Conservation (phyloP, 2,113 vertebrate genomes). For the Brachyhypopomus gauderio region DNA sequence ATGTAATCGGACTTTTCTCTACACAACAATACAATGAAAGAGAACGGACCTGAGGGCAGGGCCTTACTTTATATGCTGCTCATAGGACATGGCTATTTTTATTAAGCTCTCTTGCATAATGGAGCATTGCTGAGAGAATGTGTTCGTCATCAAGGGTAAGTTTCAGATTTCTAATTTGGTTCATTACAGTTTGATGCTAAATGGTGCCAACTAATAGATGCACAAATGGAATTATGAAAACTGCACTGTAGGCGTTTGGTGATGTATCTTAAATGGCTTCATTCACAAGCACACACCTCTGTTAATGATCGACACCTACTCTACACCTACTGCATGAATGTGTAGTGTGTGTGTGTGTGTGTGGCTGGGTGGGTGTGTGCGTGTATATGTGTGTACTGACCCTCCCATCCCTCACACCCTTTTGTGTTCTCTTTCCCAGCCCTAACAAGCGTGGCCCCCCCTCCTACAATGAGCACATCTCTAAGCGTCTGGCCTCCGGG, state of each 20-base stretch:
- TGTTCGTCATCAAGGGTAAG: constrained; percentile 3
- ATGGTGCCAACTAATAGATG: background rate
- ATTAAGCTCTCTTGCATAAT: background rate
- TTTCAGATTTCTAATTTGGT: background rate
- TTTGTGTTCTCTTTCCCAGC: constrained; percentile 68
- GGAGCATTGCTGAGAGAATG: background rate
- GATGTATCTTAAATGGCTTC: background rate
- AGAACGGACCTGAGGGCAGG: background rate
- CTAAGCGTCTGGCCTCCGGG: constrained; percentile 91
- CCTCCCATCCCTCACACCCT: constrained; percentile 29
- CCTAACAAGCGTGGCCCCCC: constrained; percentile 98
- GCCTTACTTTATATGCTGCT: background rate
- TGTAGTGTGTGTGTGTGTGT: background rate
- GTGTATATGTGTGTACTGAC: background rate
- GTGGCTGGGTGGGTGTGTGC: too few relatives aligned
- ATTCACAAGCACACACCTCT: background rate
- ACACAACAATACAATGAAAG: background rate
- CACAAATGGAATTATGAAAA: constrained; percentile 14
- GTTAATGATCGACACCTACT: background rate
- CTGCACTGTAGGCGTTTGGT: background rate
- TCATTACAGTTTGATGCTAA: background rate
- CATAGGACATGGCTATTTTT: background rate
- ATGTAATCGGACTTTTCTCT: background rate
- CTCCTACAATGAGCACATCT: constrained; percentile 98
- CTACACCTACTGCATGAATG: background rate